A percentile compares a stretch with the other conserved stretches of the same genome.
Evolutionary conservation across 1,140 invertebrate genomes (phyloP).

Genomic region (Pristionchus pacificus): DNA sequence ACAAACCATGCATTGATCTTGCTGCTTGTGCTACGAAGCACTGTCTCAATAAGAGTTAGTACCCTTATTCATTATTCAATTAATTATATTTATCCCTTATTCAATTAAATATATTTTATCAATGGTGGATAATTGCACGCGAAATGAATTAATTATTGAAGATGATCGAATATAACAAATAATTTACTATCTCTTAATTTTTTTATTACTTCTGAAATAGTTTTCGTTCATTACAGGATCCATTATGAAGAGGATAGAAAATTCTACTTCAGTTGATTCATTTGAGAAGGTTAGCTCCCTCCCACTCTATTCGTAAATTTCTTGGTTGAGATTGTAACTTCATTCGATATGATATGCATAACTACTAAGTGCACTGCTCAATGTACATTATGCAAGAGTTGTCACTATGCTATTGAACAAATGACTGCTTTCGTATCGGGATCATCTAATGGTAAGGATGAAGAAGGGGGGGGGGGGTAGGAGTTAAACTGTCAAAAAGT

Average conservation of each 20-base stretch:
- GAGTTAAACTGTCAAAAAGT: not conserved
- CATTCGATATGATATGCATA: constrained; percentile 34
- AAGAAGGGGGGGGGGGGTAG: not conserved
- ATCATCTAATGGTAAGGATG: constrained; percentile 19
- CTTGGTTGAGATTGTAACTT: not conserved
- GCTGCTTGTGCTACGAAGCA: not conserved
- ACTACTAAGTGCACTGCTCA: constrained; percentile 31
- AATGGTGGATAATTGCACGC: no score
- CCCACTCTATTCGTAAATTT: not conserved
- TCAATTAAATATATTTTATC: not conserved
- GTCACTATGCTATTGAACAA: constrained; percentile 33
- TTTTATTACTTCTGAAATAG: no score
- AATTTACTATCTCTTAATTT: no score
- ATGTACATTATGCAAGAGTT: constrained; percentile 25
- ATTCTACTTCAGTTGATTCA: not conserved
- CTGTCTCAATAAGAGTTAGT: not conserved
- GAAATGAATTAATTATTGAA: no score
- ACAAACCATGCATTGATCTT: not conserved
- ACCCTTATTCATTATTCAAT: no score
- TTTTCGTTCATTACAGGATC: no score
- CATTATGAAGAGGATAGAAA: no score
- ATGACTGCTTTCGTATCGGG: constrained; percentile 33
- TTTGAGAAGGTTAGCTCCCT: not conserved
- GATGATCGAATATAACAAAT: no score
- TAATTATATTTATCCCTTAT: not conserved